A percentile compares a stretch with the other conserved stretches of the same genome.
These are phyloP conservation scores for Zoanthus solanderi DNA, from an alignment of 92 coral and sea anemone genomes.

Conservation along the genomic window DNA sequence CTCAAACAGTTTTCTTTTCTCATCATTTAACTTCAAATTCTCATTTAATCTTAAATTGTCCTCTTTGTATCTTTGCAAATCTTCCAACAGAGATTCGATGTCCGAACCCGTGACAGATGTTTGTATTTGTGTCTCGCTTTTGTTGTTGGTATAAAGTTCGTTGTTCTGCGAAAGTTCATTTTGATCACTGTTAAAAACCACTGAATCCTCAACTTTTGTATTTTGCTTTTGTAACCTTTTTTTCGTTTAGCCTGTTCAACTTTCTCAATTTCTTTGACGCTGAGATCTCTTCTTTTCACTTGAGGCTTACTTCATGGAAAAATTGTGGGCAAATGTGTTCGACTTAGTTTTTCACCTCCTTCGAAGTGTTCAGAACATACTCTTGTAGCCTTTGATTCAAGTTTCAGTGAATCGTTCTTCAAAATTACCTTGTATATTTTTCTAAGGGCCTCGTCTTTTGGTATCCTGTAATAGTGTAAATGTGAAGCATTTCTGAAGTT, in stretches of 20 bases:
- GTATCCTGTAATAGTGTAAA: constrained; percentile 2
- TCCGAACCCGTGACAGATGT: background rate
- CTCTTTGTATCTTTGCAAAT: background rate
- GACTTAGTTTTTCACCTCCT: constrained; percentile 13
- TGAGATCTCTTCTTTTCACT: constrained; percentile 6
- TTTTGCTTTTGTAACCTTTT: constrained; percentile 6
- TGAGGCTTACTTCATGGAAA: constrained; percentile 16
- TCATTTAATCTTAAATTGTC: background rate
- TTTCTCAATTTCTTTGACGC: constrained; percentile 13
- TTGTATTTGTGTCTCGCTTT: background rate
- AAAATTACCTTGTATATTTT: constrained; percentile 11
- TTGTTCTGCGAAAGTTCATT: constrained; percentile 10
- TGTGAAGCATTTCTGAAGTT: background rate
- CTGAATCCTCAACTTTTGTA: constrained; percentile 16
- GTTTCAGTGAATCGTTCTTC: constrained; percentile 26
- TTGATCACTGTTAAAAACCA: constrained; percentile 13
- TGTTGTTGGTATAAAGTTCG: background rate
- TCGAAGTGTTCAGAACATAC: constrained; percentile 3
- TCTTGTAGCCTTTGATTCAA: constrained; percentile 17
- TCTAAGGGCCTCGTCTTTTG: constrained; percentile 41
- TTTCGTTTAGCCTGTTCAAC: constrained; percentile 22
- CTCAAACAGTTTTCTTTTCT: constrained; percentile 2
- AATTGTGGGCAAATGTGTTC: background rate
- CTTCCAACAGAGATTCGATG: constrained; percentile 11
- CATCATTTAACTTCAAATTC: background rate